phyloP scores from a whole-genome alignment of 2,113 vertebrate species.

The Henicopernis longicauda region DNA sequence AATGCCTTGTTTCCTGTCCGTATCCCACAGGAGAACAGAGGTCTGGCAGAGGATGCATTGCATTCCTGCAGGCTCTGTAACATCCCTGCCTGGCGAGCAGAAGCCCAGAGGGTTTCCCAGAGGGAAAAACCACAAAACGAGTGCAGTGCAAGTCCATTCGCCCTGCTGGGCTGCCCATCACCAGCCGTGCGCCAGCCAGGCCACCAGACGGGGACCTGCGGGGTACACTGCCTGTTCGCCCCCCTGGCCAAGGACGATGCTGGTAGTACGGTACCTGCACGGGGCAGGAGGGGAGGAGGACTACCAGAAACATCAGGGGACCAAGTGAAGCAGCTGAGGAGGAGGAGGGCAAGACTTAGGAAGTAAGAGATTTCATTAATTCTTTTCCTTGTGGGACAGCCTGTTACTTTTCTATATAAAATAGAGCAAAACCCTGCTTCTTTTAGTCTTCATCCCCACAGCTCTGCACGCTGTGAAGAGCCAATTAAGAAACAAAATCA shows the following conservation, averaged over 20 bases:
- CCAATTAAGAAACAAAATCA: neutral
- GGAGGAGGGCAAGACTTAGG: neutral
- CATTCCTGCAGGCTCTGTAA: neutral
- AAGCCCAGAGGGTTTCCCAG: neutral
- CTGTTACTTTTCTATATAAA: neutral
- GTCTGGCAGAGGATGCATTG: neutral
- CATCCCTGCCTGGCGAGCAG: neutral
- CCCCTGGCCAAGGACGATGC: fast-evolving
- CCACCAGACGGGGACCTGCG: fast-evolving
- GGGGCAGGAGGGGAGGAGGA: neutral
- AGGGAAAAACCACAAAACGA: neutral
- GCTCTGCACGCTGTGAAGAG: neutral
- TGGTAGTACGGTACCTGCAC: fast-evolving
- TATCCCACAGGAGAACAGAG: neutral
- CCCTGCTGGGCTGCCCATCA: fast-evolving
- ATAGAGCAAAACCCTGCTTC: neutral
- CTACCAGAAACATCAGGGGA: neutral
- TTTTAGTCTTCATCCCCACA: neutral
- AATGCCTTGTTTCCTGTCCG: neutral
- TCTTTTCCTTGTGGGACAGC: neutral
- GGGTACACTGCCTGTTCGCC: fast-evolving
- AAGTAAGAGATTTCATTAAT: neutral
- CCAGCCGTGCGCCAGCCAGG: fast-evolving
- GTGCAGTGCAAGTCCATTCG: fast-evolving
- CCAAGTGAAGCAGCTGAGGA: neutral